phyloP scores from a whole-genome alignment of 2,797 vertebrate species.

The Anisognathus igniventris region DNA sequence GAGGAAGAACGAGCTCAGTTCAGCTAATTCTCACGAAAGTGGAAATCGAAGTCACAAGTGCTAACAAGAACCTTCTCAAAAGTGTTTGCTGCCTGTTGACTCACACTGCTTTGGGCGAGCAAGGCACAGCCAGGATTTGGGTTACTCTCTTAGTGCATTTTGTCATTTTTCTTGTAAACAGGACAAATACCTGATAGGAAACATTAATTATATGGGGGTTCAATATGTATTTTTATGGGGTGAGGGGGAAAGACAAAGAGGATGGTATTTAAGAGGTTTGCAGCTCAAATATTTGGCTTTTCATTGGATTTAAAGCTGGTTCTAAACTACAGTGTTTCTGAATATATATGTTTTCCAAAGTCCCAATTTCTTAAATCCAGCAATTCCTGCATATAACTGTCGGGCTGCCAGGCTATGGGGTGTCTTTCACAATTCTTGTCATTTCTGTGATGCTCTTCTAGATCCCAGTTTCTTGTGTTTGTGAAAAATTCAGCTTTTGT shows the following conservation, averaged over 20 bases:
- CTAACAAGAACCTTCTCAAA: background rate
- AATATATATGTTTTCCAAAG: background rate
- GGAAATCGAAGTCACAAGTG: background rate
- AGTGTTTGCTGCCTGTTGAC: background rate
- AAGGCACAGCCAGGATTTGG: background rate
- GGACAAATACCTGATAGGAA: background rate
- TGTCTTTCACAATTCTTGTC: background rate
- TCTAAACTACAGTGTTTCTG: background rate
- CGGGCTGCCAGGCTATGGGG: background rate
- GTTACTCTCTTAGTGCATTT: fast-evolving
- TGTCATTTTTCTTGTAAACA: background rate
- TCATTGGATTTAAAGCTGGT: background rate
- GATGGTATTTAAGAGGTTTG: background rate
- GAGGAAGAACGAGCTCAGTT: background rate
- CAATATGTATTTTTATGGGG: background rate
- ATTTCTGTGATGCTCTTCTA: background rate
- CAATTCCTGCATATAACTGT: background rate
- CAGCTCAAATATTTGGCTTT: background rate
- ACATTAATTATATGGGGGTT: background rate
- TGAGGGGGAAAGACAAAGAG: background rate
- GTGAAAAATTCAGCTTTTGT: background rate
- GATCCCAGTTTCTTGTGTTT: background rate
- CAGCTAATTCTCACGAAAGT: background rate
- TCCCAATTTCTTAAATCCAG: background rate
- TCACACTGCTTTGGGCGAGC: fast-evolving